These are phyloP conservation scores for Alca torda DNA, from an alignment of 2,797 vertebrate species.

Conservation along the genomic window DNA sequence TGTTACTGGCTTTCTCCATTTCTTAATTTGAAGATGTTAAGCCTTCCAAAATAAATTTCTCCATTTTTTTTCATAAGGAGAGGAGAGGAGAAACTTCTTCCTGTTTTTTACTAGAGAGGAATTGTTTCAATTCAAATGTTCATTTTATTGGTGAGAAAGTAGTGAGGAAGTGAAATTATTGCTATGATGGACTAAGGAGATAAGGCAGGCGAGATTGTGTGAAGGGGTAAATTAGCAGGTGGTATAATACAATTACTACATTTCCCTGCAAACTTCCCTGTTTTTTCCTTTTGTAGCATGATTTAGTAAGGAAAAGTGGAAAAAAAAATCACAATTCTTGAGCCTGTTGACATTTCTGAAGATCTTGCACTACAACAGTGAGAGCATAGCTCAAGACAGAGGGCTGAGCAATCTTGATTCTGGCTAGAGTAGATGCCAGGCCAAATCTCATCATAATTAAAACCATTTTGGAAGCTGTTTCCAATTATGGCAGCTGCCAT, in stretches of 20 bases:
- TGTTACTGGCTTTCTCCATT: background rate
- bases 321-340: background rate
- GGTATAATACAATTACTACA: background rate
- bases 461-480: slow-evolving; percentile 39
- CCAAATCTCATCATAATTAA: slow-evolving; percentile 30
- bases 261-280: background rate
- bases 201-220: background rate
- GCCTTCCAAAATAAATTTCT: background rate
- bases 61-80: background rate
- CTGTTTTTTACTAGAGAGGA: background rate
- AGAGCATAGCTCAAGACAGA: background rate
- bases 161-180: background rate
- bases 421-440: background rate
- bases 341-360: background rate
- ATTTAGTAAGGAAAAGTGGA: background rate
- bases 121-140: background rate
- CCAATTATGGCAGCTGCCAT: background rate
- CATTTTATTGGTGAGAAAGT: background rate
- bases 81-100: background rate
- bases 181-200: background rate
- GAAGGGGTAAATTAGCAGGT: background rate
- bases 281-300: background rate
- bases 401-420: background rate
- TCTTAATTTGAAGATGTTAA: slow-evolving; percentile 16
- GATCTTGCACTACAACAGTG: background rate